Evolutionary conservation across 2,888 invertebrate genomes (phyloP), one percentile per base, ranked within the genome.

Genomic region (Dexiosoma caninum): DNA sequence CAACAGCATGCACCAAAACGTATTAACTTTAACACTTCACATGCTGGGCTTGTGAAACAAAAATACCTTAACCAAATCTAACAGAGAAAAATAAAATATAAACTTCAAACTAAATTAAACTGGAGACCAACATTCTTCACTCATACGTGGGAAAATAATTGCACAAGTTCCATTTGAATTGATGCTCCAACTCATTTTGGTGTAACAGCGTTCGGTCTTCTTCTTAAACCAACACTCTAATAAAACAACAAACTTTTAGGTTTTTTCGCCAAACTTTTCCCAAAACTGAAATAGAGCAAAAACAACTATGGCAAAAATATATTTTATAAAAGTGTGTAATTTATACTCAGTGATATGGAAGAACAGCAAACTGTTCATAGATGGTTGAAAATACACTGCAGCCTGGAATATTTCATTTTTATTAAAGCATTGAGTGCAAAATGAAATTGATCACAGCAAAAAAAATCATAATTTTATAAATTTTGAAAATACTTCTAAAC

Each of bases 271-370:
- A 7, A 49, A 64, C 23, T 76, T 67, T 72, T 16, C 53, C 21
- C 27, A 51, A 60, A 37, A 32, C 57, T n/a, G n/a, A 14, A 55
- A 69, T 71, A 27, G n/a, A 64, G 57, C 74, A n/a, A 19, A 59
- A 66, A 59, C 40, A 57, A 42, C 12, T 57, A 23, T 12, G 14
- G 5, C 27, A 53, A 35, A 57, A 49, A 12, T 53, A 53, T 57
- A 62, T 71, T 76, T 76, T 66, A 60, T 46, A 32, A 67, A 80
- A 76, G 35, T 76, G 51, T 72, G 64, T 77, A 77, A 81, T 72
- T 81, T 77, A 74, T 69, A 69, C 37, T 64, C 72, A 49, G 49
- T 70, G 64, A 64, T 40, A 35, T 12, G 19, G 40, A 37, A 35
- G 6, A n/a, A 62, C 37, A 49, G 32, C 21, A 77, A 70, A 77